phyloP scores from a whole-genome alignment of 2,888 invertebrate species.

The Monochamus alternatus region DNA sequence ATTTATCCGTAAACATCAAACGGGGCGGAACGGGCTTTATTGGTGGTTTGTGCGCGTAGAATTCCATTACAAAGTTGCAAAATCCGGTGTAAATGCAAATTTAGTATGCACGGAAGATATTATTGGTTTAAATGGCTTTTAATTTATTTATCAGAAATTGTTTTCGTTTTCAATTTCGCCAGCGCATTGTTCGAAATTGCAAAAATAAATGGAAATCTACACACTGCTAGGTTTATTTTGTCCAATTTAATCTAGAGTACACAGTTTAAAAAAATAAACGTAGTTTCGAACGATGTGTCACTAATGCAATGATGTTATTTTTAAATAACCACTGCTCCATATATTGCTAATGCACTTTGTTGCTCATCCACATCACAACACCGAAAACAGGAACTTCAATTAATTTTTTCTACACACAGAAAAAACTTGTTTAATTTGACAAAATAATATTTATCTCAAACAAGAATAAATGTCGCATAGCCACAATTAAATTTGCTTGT shows the following conservation, averaged over 20 bases:
- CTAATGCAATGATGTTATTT: not conserved
- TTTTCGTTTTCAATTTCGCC: constrained; percentile 8
- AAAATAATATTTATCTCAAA: too few species aligned
- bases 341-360: not conserved
- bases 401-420: not conserved
- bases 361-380: not conserved
- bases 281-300: not conserved
- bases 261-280: not conserved
- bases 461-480: too few species aligned
- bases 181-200: not conserved
- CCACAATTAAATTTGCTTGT: too few species aligned
- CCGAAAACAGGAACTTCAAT: not conserved
- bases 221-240: not conserved
- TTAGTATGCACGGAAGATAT: constrained; percentile 12
- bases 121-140: constrained; percentile 10
- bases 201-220: constrained; percentile 1
- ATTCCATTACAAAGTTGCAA: constrained; percentile 7
- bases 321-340: not conserved
- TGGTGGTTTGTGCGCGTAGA: constrained; percentile 9
- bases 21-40: constrained; percentile 24
- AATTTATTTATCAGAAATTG: constrained; percentile 12
- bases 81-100: constrained; percentile 15
- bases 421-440: too few species aligned
- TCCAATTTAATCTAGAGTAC: not conserved
- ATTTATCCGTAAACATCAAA: constrained; percentile 34